Percentiles rank a stretch among this genome's conserved stretches.
phyloP scores from a whole-genome alignment of 2,888 invertebrate species.

The Pyrocoelia pectoralis region DNA sequence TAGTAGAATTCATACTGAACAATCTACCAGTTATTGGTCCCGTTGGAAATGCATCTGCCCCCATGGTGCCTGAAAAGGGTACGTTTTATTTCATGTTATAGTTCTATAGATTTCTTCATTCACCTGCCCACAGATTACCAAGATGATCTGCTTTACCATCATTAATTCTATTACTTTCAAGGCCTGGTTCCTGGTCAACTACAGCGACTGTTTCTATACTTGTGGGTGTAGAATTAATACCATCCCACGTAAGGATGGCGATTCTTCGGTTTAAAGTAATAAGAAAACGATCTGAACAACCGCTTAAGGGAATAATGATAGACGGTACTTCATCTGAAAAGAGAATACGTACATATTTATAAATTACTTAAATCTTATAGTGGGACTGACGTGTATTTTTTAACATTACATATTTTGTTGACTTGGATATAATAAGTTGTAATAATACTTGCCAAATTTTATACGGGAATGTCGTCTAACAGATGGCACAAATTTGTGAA shows the following conservation, averaged over 20 bases:
- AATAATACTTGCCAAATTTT: not conserved
- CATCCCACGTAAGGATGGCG: constrained; percentile 70
- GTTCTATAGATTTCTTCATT: constrained; percentile 36
- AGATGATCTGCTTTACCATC: constrained; percentile 78
- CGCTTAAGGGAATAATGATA: constrained; percentile 71
- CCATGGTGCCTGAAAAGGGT: constrained; percentile 16
- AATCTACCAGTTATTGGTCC: constrained; percentile 4
- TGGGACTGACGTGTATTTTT: too few species aligned
- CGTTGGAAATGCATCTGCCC: too few species aligned
- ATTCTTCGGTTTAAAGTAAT: constrained; percentile 67
- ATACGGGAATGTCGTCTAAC: constrained; percentile 40
- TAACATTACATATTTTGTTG: too few species aligned
- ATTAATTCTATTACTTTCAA: constrained; percentile 67
- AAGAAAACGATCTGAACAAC: constrained; percentile 66
- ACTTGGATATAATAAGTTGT: too few species aligned
- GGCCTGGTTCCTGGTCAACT: constrained; percentile 62
- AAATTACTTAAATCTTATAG: too few species aligned
- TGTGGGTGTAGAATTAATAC: constrained; percentile 60
- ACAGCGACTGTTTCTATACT: constrained; percentile 62
- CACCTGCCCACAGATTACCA: constrained; percentile 76
- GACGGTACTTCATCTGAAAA: constrained; percentile 46
- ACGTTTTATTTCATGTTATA: not conserved
- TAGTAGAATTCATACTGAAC: constrained; percentile 12
- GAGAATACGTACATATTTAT: too few species aligned
- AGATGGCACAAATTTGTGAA: constrained; percentile 56